Evolutionary conservation across 2,888 invertebrate genomes (phyloP).

Genomic region (Xylocampa areola): DNA sequence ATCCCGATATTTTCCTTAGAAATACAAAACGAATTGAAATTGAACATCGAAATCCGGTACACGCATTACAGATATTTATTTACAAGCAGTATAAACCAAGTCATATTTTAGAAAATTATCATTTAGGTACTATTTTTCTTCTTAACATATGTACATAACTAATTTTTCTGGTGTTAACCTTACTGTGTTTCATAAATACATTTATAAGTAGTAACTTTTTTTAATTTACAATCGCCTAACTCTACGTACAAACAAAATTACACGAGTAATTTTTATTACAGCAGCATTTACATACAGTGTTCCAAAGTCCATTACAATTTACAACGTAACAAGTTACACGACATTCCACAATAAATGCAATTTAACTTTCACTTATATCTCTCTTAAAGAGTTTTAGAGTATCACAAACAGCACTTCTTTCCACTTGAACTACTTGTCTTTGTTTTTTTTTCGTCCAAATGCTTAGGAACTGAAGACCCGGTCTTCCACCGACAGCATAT

Average conservation of each 20-base stretch:
- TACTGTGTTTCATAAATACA: constrained; percentile 89
- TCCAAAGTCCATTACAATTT: constrained; percentile 64
- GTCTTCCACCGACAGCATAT: constrained; percentile 89
- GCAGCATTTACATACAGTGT: constrained; percentile 80
- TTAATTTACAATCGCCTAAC: constrained; percentile 86
- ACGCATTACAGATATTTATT: constrained; percentile 73
- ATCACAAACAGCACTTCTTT: constrained; percentile 70
- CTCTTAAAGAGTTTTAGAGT: constrained; percentile 62
- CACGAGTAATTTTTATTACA: constrained; percentile 78
- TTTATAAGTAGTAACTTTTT: constrained; percentile 82
- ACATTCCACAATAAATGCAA: constrained; percentile 70
- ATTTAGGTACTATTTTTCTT: constrained; percentile 73
- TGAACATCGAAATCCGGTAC: constrained; percentile 63
- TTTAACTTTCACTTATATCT: constrained; percentile 71
- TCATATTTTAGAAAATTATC: constrained; percentile 78
- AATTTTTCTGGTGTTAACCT: constrained; percentile 88
- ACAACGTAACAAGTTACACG: constrained; percentile 70
- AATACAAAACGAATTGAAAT: constrained; percentile 59
- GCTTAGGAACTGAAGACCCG: constrained; percentile 89
- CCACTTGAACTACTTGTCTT: constrained; percentile 71
- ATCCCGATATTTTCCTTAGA: constrained; percentile 48
- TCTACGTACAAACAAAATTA: constrained; percentile 81
- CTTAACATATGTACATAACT: constrained; percentile 87
- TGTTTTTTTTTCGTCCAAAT: constrained; percentile 73
- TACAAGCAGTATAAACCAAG: constrained; percentile 82